phyloP scores from a whole-genome alignment of 2,113 vertebrate genomes.

The Tetrao urogallus region DNA sequence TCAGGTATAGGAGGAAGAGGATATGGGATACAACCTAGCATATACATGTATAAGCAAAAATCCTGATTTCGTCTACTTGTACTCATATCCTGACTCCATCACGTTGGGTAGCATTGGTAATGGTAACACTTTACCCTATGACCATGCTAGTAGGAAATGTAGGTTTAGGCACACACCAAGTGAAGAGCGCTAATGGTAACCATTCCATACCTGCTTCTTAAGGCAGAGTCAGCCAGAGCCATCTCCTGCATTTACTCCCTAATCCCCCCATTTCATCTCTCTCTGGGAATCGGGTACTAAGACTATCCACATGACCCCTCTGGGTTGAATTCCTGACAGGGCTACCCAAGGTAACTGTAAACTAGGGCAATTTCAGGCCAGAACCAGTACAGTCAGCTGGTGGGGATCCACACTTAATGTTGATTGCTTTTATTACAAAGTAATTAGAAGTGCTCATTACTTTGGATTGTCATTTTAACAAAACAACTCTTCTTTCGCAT shows the following conservation, averaged over 20 bases:
- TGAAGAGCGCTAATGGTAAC: not conserved
- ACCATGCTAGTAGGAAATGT: not conserved
- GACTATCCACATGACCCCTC: not conserved
- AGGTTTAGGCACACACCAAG: not conserved
- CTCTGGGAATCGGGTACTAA: no score
- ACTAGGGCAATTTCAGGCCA: not conserved
- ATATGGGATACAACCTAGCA: not conserved
- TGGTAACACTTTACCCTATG: not conserved
- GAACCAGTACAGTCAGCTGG: rapidly evolving
- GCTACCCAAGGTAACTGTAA: not conserved
- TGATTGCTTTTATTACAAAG: not conserved
- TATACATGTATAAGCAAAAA: not conserved
- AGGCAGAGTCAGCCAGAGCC: not conserved
- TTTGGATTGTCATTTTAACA: not conserved
- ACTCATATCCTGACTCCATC: not conserved
- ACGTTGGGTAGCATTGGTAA: not conserved
- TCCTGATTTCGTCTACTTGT: not conserved
- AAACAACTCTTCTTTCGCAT: not conserved
- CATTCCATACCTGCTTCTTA: not conserved
- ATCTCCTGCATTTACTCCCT: not conserved
- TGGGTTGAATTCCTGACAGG: not conserved
- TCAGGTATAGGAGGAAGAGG: not conserved
- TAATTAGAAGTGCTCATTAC: not conserved
- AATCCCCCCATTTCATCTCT: not conserved
- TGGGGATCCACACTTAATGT: not conserved